phyloP scores from a whole-genome alignment of 1,140 invertebrate genomes.

The Pseudomyrmex gracilis region DNA sequence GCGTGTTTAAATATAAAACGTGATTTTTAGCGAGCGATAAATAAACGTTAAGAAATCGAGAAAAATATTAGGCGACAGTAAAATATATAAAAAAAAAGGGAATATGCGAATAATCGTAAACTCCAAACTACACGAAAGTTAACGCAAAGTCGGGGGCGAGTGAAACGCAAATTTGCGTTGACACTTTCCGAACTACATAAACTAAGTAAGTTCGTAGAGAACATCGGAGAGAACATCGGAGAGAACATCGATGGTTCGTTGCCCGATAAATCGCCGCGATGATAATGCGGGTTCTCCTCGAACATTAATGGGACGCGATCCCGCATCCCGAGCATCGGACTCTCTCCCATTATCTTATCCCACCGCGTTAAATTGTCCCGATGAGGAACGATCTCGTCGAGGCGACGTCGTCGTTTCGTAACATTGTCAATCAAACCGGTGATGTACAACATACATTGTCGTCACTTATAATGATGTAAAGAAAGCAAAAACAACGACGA shows the following conservation, averaged over 20 bases:
- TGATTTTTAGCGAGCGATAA: slow-evolving; percentile 27
- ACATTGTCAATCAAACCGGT: background rate
- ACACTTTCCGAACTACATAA: background rate
- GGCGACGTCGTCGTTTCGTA: background rate
- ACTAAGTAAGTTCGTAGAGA: background rate
- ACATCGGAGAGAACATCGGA: background rate
- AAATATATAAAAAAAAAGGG: too few relatives aligned
- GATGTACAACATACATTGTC: background rate
- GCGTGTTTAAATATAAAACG: slow-evolving; percentile 24
- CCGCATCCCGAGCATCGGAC: slow-evolving; percentile 8
- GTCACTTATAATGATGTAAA: background rate
- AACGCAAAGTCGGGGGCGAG: too few relatives aligned
- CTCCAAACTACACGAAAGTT: too few relatives aligned
- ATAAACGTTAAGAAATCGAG: slow-evolving; percentile 1
- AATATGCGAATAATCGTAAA: too few relatives aligned
- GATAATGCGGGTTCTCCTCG: slow-evolving; percentile 11
- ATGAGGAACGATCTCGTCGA: background rate
- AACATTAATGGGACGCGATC: slow-evolving; percentile 17
- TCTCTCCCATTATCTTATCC: background rate
- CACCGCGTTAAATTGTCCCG: background rate
- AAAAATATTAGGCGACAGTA: background rate
- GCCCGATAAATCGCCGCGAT: slow-evolving; percentile 9
- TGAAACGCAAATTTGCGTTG: too few relatives aligned
- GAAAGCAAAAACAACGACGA: too few relatives aligned
- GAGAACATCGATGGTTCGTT: background rate